Evolutionary conservation across 2,797 vertebrate genomes (phyloP).

Genomic region (Xiphorhynchus erythropygius): DNA sequence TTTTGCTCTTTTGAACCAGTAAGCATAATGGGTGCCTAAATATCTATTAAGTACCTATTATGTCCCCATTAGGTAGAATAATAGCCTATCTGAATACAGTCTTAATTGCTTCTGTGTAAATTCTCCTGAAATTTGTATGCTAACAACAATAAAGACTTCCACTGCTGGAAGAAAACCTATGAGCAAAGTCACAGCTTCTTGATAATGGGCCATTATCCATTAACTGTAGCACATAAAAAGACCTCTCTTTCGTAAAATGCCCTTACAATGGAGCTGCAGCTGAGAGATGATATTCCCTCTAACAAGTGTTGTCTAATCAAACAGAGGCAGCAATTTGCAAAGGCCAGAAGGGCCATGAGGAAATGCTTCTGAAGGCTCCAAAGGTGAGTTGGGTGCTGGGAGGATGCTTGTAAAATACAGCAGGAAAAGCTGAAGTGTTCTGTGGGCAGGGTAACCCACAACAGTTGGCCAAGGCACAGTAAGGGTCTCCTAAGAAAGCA

Average conservation of each 20-base stretch:
- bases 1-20: conserved; percentile 6
- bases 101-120: conserved; percentile 54
- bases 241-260: background rate
- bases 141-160: conserved; percentile 39
- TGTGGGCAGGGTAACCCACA: background rate
- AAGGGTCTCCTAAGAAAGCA: background rate
- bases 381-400: background rate
- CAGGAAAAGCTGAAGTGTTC: background rate
- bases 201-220: conserved; percentile 52
- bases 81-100: conserved; percentile 1
- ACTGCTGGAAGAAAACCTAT: conserved; percentile 21
- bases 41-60: conserved; percentile 35
- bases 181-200: conserved; percentile 47
- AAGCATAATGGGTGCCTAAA: conserved; percentile 10
- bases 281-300: background rate
- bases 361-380: background rate
- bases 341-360: background rate
- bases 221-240: conserved; percentile 30
- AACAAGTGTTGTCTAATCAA: background rate
- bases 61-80: conserved; percentile 39
- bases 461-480: background rate
- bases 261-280: background rate
- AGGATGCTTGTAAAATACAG: background rate
- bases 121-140: conserved; percentile 29
- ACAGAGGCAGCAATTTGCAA: background rate